These are phyloP conservation scores for Siniperca undulata DNA, from an alignment of 2,797 vertebrate genomes.

Conservation along the genomic window DNA sequence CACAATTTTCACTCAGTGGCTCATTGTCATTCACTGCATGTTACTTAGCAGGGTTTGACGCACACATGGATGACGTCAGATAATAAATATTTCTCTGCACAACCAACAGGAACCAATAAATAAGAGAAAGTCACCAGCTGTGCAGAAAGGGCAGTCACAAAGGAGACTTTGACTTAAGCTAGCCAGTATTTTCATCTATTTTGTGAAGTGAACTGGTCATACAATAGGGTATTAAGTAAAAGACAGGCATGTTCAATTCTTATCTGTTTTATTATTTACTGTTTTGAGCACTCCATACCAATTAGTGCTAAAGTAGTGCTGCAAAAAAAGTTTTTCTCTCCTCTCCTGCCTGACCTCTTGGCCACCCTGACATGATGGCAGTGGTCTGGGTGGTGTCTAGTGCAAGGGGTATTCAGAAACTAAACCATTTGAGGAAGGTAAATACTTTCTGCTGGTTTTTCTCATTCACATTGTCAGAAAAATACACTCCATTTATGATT, in stretches of 20 bases:
- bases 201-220: slow-evolving; percentile 22
- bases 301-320: not conserved
- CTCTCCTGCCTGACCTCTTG: slow-evolving; percentile 16
- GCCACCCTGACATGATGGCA: not conserved
- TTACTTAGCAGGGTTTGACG: slow-evolving; percentile 67
- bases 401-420: not conserved
- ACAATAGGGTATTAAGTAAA: not conserved
- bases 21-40: slow-evolving; percentile 74
- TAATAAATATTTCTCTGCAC: slow-evolving; percentile 64
- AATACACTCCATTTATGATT: not conserved
- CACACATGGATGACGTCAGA: slow-evolving; percentile 72
- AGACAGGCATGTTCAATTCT: slow-evolving; percentile 7
- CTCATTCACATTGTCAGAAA: not conserved
- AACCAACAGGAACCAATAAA: slow-evolving; percentile 55
- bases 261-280: slow-evolving; percentile 16
- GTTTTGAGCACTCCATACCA: not conserved
- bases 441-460: slow-evolving; percentile 4
- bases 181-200: slow-evolving; percentile 8
- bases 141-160: slow-evolving; percentile 38
- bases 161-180: slow-evolving; percentile 39
- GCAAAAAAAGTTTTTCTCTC: slow-evolving; percentile 12
- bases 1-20: slow-evolving; percentile 38
- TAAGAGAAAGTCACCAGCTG: slow-evolving; percentile 42
- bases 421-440: not conserved
- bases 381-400: not conserved